Evolutionary conservation across 2,113 vertebrate species (phyloP).

Genomic region (Clinocottus analis): DNA sequence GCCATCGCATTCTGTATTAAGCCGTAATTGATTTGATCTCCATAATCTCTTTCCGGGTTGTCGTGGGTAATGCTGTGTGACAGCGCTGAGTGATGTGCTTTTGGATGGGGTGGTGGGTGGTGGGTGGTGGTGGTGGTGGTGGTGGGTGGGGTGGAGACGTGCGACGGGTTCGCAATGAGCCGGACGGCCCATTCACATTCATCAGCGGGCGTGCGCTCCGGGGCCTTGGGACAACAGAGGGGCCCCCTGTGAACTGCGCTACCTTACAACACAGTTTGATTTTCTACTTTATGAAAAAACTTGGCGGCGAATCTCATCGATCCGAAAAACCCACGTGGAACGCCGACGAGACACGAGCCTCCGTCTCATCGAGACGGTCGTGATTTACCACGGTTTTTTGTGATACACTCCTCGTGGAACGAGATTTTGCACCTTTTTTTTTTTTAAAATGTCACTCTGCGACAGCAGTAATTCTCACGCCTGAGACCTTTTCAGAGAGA

Average conservation of each 20-base stretch:
- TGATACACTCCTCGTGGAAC: slow-evolving; percentile 6
- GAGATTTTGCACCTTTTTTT: slow-evolving; percentile 22
- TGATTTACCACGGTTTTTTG: slow-evolving; percentile 14
- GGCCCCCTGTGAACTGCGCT: slow-evolving; percentile 16
- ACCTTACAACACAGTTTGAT: slow-evolving; percentile 29
- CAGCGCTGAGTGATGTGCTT: slow-evolving; percentile 83
- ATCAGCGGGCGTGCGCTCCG: slow-evolving; percentile 47
- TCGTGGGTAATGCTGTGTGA: slow-evolving; percentile 82
- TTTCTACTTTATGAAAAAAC: slow-evolving; percentile 42
- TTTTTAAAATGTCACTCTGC: slow-evolving; percentile 54
- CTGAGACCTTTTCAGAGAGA: slow-evolving; percentile 34
- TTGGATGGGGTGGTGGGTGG: too few species aligned
- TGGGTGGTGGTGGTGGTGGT: too few species aligned
- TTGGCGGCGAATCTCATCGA: too few species aligned
- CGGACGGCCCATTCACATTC: slow-evolving; percentile 72
- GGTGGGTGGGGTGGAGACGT: too few species aligned
- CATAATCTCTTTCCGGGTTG: slow-evolving; percentile 84
- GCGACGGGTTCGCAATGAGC: slow-evolving; percentile 73
- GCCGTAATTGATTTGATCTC: slow-evolving; percentile 87
- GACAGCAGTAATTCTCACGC: slow-evolving; percentile 10
- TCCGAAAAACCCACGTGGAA: too few species aligned
- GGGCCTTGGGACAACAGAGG: slow-evolving; percentile 58
- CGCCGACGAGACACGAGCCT: too few species aligned
- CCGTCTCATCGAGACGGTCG: too few species aligned
- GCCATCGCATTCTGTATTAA: slow-evolving; percentile 81